Conservation (phyloP, 2,888 invertebrate genomes). For the Epinotia nisella region DNA sequence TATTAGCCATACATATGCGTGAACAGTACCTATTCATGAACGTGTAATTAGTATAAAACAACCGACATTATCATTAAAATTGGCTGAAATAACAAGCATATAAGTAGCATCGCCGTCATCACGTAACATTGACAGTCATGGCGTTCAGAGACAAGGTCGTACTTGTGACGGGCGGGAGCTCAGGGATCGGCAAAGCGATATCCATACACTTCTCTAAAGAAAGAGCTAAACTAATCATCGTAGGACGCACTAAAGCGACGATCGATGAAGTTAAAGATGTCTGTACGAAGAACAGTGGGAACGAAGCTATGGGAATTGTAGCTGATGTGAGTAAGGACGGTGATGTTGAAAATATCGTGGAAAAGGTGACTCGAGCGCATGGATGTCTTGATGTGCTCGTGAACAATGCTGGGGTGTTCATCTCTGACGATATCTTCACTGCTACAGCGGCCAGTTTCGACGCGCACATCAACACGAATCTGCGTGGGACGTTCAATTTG, state of each 20-base stretch:
- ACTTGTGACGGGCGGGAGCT: slow-evolving; percentile 45
- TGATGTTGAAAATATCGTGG: slow-evolving; percentile 86
- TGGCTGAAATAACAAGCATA: slow-evolving; percentile 31
- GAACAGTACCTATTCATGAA: not conserved
- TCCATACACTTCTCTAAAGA: slow-evolving; percentile 45
- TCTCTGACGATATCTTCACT: slow-evolving; percentile 89
- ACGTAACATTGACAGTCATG: slow-evolving; percentile 29
- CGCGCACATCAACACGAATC: slow-evolving; percentile 91
- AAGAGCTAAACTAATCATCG: slow-evolving; percentile 43
- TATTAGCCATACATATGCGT: not conserved
- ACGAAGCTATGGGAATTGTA: slow-evolving; percentile 77
- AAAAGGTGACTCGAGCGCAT: slow-evolving; percentile 86
- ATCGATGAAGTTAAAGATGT: slow-evolving; percentile 40
- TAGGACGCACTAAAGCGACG: slow-evolving; percentile 39
- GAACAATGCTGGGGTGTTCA: slow-evolving; percentile 92
- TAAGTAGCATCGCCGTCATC: not conserved
- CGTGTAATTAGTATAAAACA: not conserved
- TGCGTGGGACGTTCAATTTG: slow-evolving; percentile 88
- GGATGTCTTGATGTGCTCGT: slow-evolving; percentile 89
- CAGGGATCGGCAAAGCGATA: slow-evolving; percentile 45
- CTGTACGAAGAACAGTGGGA: slow-evolving; percentile 49
- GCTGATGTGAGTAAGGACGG: slow-evolving; percentile 87
- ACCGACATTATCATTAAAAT: slow-evolving; percentile 4
- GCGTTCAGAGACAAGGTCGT: slow-evolving; percentile 45
- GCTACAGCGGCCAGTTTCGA: slow-evolving; percentile 92